Conservation (phyloP, 2,797 vertebrate species). For the Betta splendens region DNA sequence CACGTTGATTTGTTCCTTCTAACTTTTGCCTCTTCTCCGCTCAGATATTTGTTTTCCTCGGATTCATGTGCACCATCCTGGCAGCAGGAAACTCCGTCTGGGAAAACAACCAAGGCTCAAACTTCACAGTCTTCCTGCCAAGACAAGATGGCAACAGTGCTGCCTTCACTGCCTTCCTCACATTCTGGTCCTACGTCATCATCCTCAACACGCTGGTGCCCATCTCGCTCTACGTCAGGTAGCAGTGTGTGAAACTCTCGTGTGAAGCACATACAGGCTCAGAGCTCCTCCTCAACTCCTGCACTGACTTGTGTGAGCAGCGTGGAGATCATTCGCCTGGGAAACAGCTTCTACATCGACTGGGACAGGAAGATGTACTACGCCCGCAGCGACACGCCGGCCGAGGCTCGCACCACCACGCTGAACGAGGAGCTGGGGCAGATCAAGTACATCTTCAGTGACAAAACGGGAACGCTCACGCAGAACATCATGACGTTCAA, state of each 20-base stretch:
- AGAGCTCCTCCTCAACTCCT: background rate
- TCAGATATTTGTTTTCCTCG: slow-evolving; percentile 92
- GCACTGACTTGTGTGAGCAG: slow-evolving; percentile 61
- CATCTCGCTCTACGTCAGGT: slow-evolving; percentile 97
- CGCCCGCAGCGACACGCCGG: slow-evolving; percentile 81
- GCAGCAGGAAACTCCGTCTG: slow-evolving; percentile 91
- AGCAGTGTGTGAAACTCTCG: background rate
- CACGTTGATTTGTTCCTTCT: background rate
- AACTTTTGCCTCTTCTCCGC: background rate
- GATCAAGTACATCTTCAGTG: slow-evolving; percentile 95
- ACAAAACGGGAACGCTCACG: slow-evolving; percentile 97
- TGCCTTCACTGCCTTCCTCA: slow-evolving; percentile 83
- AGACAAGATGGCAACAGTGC: slow-evolving; percentile 76
- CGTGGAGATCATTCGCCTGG: slow-evolving; percentile 94
- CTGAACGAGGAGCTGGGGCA: slow-evolving; percentile 97
- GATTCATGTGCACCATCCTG: slow-evolving; percentile 88
- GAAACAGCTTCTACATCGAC: slow-evolving; percentile 96
- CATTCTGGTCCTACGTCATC: slow-evolving; percentile 98
- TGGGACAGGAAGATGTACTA: slow-evolving; percentile 97
- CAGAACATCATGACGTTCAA: slow-evolving; percentile 98
- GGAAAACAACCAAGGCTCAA: slow-evolving; percentile 84
- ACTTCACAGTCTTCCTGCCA: slow-evolving; percentile 88
- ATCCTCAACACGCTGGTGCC: slow-evolving; percentile 97
- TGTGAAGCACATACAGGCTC: background rate
- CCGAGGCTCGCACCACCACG: slow-evolving; percentile 93